Evolutionary conservation across 2,888 invertebrate genomes (phyloP), one percentile per base, ranked within the genome.

Genomic region (Melinaea menophilus): DNA sequence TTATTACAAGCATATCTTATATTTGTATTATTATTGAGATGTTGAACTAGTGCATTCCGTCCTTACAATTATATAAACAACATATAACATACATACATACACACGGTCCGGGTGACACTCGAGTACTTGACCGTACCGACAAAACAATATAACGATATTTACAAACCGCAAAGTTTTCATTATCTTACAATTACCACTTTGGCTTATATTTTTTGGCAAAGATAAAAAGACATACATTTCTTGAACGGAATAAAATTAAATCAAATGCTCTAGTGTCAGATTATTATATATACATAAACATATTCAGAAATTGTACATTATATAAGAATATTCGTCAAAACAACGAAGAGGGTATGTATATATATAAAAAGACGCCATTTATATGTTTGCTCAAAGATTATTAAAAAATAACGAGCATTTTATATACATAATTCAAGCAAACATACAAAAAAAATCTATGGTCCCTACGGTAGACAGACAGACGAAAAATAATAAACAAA

Each of bases 131-230:
- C 75, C 33, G 4, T 57, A 45, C 56, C 37, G 56, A 22, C 57
- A 41, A 57, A 51, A 51, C 37, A 57, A 57, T 61, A 61, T 54
- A 57, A 48, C 35, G 37, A 57, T 61, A 9, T 12, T 55, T 45
- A 54, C 31, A 45, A 59, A 41, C 7, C 13, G 55, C 45, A 41
- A 54, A 48, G 47, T 56, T 22, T 46, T 41, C 22, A 33, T 46
- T 56, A 57, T 22, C 31, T 46, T 59, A 48, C 11, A 58, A 58
- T 61, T 56, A 79, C 73, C 80, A 83, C 85, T 89, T 89, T 88
- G 89, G 88, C 88, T 84, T 83, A 77, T 65, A 60, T 72, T 81
- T 78, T 89, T 88, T 88, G 88, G 88, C 88, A 81, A 85, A 80
- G 78, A 79, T 13, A 77, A 78, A 75, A 79, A 75, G 72, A 75